Percentiles rank a stretch among this genome's conserved stretches.
Conservation (phyloP, 2,113 vertebrate genomes). For the Coryphaenoides rupestris region DNA sequence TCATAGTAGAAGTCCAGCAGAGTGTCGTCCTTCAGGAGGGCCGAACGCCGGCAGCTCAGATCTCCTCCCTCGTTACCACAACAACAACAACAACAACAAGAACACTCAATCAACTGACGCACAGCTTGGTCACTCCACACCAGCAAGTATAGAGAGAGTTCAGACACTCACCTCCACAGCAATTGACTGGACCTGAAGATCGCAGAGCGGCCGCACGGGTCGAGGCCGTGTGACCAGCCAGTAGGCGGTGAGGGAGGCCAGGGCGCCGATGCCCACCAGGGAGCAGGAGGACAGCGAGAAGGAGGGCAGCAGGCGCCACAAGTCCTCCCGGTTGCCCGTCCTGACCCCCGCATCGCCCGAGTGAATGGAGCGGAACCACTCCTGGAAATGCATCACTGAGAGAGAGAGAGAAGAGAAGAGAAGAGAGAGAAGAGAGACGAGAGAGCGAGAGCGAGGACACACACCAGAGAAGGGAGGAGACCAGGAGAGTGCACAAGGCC, state of each 20-base stretch:
- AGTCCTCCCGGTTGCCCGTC: slow-evolving; percentile 53
- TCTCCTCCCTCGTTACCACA: slow-evolving; percentile 63
- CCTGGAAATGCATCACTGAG: slow-evolving; percentile 73
- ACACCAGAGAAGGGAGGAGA: too few relatives aligned
- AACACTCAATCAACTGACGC: too few relatives aligned
- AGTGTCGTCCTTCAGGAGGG: slow-evolving; percentile 67
- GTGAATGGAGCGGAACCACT: slow-evolving; percentile 69
- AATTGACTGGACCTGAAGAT: slow-evolving; percentile 71
- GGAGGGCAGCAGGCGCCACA: slow-evolving; percentile 57
- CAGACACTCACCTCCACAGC: slow-evolving; percentile 68
- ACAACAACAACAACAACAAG: too few relatives aligned
- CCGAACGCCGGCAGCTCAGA: slow-evolving; percentile 67
- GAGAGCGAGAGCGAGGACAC: too few relatives aligned
- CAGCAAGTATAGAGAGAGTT: too few relatives aligned
- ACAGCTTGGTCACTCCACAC: too few relatives aligned
- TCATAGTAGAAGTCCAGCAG: slow-evolving; percentile 76
- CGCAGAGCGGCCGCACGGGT: slow-evolving; percentile 67
- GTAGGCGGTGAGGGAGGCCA: slow-evolving; percentile 75
- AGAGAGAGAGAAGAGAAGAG: slow-evolving; percentile 5
- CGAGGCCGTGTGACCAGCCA: slow-evolving; percentile 74
- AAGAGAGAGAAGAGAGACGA: too few relatives aligned
- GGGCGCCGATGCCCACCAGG: slow-evolving; percentile 71
- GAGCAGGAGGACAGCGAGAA: slow-evolving; percentile 64
- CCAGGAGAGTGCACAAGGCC: too few relatives aligned
- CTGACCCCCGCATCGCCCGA: slow-evolving; percentile 40